Evolutionary conservation across 2,113 vertebrate genomes (phyloP).

Genomic region (Grantiella picta): DNA sequence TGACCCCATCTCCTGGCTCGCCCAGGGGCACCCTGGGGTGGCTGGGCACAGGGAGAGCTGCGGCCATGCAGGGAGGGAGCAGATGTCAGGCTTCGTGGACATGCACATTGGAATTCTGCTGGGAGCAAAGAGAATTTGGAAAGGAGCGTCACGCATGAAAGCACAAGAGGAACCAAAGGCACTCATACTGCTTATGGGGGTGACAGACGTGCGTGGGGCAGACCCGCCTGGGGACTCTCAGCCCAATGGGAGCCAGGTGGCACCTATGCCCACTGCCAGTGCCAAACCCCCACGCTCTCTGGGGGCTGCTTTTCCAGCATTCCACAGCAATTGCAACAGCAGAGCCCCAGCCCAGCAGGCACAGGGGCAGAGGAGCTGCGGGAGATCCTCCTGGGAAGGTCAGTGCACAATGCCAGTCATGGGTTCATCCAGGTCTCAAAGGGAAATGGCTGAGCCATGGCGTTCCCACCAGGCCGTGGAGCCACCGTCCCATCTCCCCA

Average conservation of each 20-base stretch:
- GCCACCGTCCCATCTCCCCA: neutral
- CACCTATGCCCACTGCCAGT: fast-evolving
- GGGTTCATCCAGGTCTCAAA: neutral
- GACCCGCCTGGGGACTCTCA: neutral
- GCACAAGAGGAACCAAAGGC: neutral
- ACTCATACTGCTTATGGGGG: fast-evolving
- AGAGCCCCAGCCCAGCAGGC: neutral
- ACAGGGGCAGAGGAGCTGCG: neutral
- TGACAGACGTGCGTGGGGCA: fast-evolving
- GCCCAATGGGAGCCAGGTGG: fast-evolving
- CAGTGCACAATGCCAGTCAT: neutral
- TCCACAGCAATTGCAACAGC: neutral
- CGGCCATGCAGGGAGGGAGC: neutral
- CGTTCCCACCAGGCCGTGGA: fast-evolving
- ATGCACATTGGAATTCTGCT: fast-evolving
- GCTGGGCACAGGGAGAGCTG: neutral
- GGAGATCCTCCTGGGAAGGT: neutral
- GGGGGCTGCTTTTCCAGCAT: neutral
- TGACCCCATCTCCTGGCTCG: neutral
- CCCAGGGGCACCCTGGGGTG: neutral
- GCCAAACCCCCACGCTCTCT: neutral
- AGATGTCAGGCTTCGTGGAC: fast-evolving
- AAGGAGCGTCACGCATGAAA: neutral
- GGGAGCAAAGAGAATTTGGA: neutral
- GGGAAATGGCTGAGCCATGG: neutral